Evolutionary conservation across 2,113 vertebrate genomes (phyloP).

Genomic region (Nannobrachium achirus): DNA sequence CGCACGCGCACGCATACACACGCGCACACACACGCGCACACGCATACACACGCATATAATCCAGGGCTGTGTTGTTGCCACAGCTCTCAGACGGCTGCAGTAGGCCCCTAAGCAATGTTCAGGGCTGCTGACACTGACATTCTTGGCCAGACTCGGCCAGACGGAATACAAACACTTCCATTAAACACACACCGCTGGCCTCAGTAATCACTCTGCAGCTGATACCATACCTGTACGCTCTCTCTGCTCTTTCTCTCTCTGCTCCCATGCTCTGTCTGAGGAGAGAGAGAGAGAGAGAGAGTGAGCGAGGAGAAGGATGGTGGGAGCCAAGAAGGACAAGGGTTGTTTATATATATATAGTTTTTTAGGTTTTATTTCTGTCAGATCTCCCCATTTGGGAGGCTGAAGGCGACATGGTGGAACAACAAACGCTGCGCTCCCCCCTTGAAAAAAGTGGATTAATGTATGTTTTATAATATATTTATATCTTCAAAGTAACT

Average conservation of each 20-base stretch:
- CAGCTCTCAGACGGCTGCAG: background rate
- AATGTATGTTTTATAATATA: too few species aligned
- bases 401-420: background rate
- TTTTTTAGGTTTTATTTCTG: slow-evolving; percentile 26
- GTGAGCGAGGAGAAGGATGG: background rate
- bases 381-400: slow-evolving; percentile 7
- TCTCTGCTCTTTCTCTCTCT: background rate
- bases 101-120: background rate
- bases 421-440: background rate
- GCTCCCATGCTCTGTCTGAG: background rate
- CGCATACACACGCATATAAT: background rate
- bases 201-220: background rate
- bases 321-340: slow-evolving; percentile 4
- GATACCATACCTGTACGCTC: background rate
- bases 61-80: background rate
- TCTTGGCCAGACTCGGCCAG: background rate
- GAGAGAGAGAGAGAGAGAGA: slow-evolving; percentile 3
- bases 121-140: background rate
- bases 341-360: too few species aligned
- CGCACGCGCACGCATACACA: too few species aligned
- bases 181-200: background rate
- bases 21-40: background rate
- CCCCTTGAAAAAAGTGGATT: background rate
- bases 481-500: too few species aligned
- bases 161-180: background rate